phyloP scores from a whole-genome alignment of 1,140 invertebrate genomes.

The Caenorhabditis inopinata region DNA sequence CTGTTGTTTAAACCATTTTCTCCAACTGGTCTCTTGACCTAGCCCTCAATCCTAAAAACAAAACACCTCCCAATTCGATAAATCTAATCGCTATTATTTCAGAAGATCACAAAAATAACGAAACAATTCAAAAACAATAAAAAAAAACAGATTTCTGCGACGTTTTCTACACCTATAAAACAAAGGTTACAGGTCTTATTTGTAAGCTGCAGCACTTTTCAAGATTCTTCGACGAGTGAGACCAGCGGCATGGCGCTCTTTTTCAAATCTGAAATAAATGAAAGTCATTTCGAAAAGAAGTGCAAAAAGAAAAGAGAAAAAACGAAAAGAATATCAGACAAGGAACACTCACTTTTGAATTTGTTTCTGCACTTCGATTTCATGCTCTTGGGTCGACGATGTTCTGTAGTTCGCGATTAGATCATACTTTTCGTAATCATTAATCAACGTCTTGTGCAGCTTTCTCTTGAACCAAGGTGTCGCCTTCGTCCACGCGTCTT shows the following conservation, averaged over 20 bases:
- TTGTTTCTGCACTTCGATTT: slow-evolving; percentile 51
- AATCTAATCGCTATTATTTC: no score
- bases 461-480: slow-evolving; percentile 63
- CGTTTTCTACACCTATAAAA: slow-evolving; percentile 2
- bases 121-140: neutral
- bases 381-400: slow-evolving; percentile 53
- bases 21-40: neutral
- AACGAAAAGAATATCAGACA: no score
- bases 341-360: slow-evolving; percentile 44
- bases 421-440: slow-evolving; percentile 58
- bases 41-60: neutral
- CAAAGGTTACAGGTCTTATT: neutral
- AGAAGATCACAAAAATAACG: no score
- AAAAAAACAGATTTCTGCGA: neutral
- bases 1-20: no score
- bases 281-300: no score
- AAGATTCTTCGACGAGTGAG: slow-evolving; percentile 53
- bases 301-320: no score
- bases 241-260: slow-evolving; percentile 47
- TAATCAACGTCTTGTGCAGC: slow-evolving; percentile 53
- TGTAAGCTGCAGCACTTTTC: slow-evolving; percentile 42
- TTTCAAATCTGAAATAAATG: slow-evolving; percentile 49
- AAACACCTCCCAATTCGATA: neutral
- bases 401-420: slow-evolving; percentile 60
- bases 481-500: slow-evolving; percentile 58